These are phyloP conservation scores for Rynchops niger DNA, from an alignment of 2,113 vertebrate species.

Conservation along the genomic window DNA sequence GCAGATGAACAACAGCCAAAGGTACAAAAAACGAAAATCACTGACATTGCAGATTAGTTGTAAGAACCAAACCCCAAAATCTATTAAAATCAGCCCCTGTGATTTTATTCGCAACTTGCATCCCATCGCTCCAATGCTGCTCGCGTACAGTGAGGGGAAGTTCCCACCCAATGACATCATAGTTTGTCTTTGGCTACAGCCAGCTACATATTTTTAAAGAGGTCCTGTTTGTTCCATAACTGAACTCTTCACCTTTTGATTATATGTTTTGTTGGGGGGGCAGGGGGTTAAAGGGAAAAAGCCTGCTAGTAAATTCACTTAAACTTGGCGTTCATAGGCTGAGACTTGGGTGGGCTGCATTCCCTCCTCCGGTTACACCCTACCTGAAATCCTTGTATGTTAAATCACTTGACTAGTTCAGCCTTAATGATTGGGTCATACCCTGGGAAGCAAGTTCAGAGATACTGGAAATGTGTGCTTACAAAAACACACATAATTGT, in stretches of 20 bases:
- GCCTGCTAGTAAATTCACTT: slow-evolving; percentile 20
- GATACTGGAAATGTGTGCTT: slow-evolving; percentile 1
- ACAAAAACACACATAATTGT: neutral
- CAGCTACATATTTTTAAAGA: slow-evolving; percentile 48
- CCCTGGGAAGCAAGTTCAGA: slow-evolving; percentile 31
- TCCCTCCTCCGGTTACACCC: slow-evolving; percentile 56
- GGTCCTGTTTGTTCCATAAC: slow-evolving; percentile 54
- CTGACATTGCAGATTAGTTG: neutral
- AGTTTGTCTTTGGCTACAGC: slow-evolving; percentile 53
- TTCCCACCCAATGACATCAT: slow-evolving; percentile 70
- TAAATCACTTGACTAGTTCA: slow-evolving; percentile 54
- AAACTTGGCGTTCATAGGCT: slow-evolving; percentile 5
- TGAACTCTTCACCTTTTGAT: slow-evolving; percentile 68
- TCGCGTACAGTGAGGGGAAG: slow-evolving; percentile 29
- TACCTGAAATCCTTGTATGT: slow-evolving; percentile 38
- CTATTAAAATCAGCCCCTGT: neutral
- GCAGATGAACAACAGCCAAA: neutral
- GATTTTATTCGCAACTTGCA: neutral
- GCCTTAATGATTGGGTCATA: slow-evolving; percentile 14
- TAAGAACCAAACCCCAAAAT: neutral
- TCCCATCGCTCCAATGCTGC: neutral
- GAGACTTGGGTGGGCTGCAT: slow-evolving; percentile 45
- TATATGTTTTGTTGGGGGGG: neutral
- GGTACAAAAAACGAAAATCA: neutral
- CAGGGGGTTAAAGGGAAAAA: neutral